phyloP scores from a whole-genome alignment of 1,140 invertebrate species.

The Drosophila malerkotliana region DNA sequence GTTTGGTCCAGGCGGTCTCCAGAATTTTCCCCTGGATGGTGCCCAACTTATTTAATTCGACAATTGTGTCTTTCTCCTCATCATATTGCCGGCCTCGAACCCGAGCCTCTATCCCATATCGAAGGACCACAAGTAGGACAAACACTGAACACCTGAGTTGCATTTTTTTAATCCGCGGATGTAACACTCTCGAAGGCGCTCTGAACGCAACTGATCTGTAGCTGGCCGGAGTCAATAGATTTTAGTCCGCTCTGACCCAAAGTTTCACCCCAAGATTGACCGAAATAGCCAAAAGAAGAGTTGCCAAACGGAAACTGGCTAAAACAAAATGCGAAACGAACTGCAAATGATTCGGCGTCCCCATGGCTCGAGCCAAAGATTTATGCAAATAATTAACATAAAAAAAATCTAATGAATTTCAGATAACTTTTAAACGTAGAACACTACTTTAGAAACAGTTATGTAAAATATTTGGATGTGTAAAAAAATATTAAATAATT shows the following conservation, averaged over 20 bases:
- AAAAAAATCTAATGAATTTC: neutral
- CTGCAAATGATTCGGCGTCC: conserved; percentile 32
- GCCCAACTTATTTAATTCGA: conserved; percentile 74
- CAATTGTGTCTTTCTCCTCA: conserved; percentile 73
- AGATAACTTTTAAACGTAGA: neutral
- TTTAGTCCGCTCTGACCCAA: conserved; percentile 51
- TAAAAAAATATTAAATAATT: too few species aligned
- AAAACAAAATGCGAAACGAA: conserved; percentile 40
- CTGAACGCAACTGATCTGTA: conserved; percentile 63
- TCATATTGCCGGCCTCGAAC: conserved; percentile 53
- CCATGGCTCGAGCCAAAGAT: conserved; percentile 28
- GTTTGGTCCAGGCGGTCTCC: conserved; percentile 75
- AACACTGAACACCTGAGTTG: conserved; percentile 8
- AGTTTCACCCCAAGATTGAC: conserved; percentile 62
- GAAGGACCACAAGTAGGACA: conserved; percentile 2
- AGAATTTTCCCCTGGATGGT: conserved; percentile 69
- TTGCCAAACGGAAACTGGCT: conserved; percentile 49
- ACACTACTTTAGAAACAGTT: neutral
- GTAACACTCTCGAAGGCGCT: conserved; percentile 43
- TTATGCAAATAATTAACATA: conserved; percentile 51
- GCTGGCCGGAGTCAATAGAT: conserved; percentile 28
- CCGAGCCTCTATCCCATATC: conserved; percentile 23
- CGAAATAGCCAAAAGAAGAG: conserved; percentile 60
- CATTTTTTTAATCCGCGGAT: conserved; percentile 31
- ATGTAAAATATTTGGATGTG: neutral